A percentile compares a stretch with the other conserved stretches of the same genome.
Evolutionary conservation across 2,113 vertebrate species (phyloP).

Genomic region (Phycodurus eques): DNA sequence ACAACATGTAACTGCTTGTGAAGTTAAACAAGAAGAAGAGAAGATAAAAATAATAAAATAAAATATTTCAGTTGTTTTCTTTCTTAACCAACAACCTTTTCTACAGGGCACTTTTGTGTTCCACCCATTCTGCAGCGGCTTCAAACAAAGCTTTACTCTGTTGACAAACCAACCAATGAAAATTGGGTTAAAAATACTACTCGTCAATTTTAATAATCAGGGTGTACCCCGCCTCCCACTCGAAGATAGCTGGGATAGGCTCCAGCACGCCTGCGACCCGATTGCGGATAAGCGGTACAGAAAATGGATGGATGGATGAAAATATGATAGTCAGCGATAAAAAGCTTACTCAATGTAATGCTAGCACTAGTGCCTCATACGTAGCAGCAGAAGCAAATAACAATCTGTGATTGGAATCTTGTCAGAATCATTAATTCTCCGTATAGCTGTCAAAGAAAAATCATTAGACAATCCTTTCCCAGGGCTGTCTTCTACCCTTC

Average conservation of each 20-base stretch:
- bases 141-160: neutral
- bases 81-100: too few species aligned
- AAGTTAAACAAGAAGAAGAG: too few species aligned
- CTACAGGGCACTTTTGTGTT: neutral
- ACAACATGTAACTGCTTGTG: too few species aligned
- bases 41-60: too few species aligned
- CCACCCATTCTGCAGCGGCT: neutral
- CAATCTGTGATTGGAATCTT: neutral
- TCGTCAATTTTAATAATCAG: neutral
- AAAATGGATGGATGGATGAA: neutral
- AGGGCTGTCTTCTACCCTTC: conserved; percentile 15
- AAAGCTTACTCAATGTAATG: neutral
- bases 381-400: neutral
- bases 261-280: too few species aligned
- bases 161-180: neutral
- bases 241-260: too few species aligned
- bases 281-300: too few species aligned
- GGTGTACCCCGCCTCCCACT: too few species aligned
- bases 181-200: neutral
- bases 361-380: neutral
- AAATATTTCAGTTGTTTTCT: too few species aligned
- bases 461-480: conserved; percentile 19
- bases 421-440: conserved; percentile 8
- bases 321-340: neutral
- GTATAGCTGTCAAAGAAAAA: conserved; percentile 30